phyloP scores from a whole-genome alignment of 1,140 invertebrate genomes.

The Achroia grisella region DNA sequence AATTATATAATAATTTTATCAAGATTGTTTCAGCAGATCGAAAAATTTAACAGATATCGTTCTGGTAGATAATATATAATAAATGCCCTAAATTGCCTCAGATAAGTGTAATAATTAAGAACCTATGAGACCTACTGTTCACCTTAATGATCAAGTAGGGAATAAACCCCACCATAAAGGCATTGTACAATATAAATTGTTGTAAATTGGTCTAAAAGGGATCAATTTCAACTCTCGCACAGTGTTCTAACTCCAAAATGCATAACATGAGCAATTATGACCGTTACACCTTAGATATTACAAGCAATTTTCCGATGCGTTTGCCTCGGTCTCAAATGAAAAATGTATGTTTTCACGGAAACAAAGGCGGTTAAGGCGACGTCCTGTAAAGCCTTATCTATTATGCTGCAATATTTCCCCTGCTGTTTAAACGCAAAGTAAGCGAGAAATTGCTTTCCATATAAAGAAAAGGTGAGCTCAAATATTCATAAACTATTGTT shows the following conservation, averaged over 20 bases:
- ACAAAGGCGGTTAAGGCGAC: conserved; percentile 50
- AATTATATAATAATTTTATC: too few species aligned
- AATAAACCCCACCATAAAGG: not conserved
- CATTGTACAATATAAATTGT: conserved; percentile 24
- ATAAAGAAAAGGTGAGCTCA: conserved; percentile 21
- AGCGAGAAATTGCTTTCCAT: conserved; percentile 57
- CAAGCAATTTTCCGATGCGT: conserved; percentile 43
- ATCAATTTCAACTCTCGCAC: conserved; percentile 30
- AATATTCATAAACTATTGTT: conserved; percentile 22
- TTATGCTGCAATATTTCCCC: conserved; percentile 46
- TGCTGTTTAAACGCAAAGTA: conserved; percentile 52
- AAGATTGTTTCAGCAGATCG: too few species aligned
- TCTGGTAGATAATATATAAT: too few species aligned
- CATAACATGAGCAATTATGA: conserved; percentile 38
- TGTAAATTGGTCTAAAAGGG: conserved; percentile 38
- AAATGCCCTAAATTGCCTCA: too few species aligned
- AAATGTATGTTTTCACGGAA: conserved; percentile 53
- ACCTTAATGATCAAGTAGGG: conserved; percentile 8
- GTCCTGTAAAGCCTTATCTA: conserved; percentile 47
- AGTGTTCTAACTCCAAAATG: conserved; percentile 15
- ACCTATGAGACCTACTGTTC: not conserved
- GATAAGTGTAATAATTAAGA: too few species aligned
- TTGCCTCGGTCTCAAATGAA: conserved; percentile 28
- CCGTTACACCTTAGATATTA: conserved; percentile 28
- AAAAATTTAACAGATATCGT: too few species aligned